Evolutionary conservation across 1,140 invertebrate genomes (phyloP).

Genomic region (Hylyphantes graminicola): DNA sequence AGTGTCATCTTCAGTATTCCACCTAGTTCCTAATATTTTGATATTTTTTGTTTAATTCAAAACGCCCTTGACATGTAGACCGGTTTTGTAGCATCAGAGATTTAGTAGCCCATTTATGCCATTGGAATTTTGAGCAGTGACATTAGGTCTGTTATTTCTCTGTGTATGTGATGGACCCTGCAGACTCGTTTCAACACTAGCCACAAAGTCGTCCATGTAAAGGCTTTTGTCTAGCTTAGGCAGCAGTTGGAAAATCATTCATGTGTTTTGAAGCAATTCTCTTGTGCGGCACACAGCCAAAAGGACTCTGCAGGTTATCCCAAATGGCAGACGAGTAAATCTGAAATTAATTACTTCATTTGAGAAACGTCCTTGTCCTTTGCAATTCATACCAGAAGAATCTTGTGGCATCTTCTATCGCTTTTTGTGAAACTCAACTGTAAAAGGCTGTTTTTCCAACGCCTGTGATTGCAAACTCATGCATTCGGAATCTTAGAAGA

Average conservation of each 20-base stretch:
- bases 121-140: neutral
- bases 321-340: slow-evolving; percentile 36
- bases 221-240: slow-evolving; percentile 10
- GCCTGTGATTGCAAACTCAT: neutral
- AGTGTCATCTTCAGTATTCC: neutral
- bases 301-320: slow-evolving; percentile 17
- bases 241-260: slow-evolving; percentile 27
- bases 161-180: neutral
- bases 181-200: neutral
- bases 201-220: slow-evolving; percentile 34
- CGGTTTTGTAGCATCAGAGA: neutral
- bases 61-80: neutral
- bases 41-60: neutral
- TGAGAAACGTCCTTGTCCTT: neutral
- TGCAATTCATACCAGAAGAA: no score
- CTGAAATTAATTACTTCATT: slow-evolving; percentile 27
- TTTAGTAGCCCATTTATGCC: no score
- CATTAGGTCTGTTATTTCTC: no score
- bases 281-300: slow-evolving; percentile 1
- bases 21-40: neutral
- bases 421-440: slow-evolving; percentile 13
- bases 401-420: no score
- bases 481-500: slow-evolving; percentile 8
- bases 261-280: slow-evolving; percentile 12
- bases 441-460: slow-evolving; percentile 23